Evolutionary conservation across 1,140 invertebrate species (phyloP).

Genomic region (Bombus pyrosoma): DNA sequence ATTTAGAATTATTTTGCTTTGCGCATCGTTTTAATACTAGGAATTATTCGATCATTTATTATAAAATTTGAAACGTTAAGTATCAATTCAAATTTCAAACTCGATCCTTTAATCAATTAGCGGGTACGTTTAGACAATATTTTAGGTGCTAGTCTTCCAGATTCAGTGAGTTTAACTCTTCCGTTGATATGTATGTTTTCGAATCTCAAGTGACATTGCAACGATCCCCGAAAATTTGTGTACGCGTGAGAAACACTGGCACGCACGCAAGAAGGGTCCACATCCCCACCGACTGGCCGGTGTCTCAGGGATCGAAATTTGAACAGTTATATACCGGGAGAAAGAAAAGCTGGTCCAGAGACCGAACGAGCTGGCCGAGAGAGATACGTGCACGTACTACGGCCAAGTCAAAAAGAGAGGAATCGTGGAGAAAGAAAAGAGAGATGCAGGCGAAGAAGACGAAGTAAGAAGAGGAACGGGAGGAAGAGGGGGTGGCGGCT

Average conservation of each 20-base stretch:
- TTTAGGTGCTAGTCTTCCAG: background rate
- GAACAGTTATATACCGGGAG: conserved; percentile 78
- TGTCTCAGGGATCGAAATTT: conserved; percentile 78
- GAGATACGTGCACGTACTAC: conserved; percentile 22
- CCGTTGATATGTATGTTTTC: background rate
- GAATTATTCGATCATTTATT: too few relatives aligned
- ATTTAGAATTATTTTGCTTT: too few relatives aligned
- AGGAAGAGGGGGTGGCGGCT: conserved; percentile 50
- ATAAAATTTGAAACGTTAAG: background rate
- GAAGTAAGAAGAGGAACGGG: conserved; percentile 18
- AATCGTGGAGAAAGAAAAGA: background rate
- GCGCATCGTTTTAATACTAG: too few relatives aligned
- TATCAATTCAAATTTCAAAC: background rate
- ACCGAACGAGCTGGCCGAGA: conserved; percentile 12
- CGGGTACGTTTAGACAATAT: background rate
- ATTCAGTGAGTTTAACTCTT: background rate
- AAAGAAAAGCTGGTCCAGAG: conserved; percentile 78
- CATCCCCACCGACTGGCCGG: conserved; percentile 66
- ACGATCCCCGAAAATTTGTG: background rate
- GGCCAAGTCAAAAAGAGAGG: conserved; percentile 22
- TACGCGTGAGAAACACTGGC: conserved; percentile 74
- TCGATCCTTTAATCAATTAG: background rate
- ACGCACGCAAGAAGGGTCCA: conserved; percentile 65
- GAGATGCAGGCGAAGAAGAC: conserved; percentile 27
- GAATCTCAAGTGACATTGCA: too few relatives aligned